Conservation (phyloP, 2,113 vertebrate genomes). For the Mormoops blainvillei region DNA sequence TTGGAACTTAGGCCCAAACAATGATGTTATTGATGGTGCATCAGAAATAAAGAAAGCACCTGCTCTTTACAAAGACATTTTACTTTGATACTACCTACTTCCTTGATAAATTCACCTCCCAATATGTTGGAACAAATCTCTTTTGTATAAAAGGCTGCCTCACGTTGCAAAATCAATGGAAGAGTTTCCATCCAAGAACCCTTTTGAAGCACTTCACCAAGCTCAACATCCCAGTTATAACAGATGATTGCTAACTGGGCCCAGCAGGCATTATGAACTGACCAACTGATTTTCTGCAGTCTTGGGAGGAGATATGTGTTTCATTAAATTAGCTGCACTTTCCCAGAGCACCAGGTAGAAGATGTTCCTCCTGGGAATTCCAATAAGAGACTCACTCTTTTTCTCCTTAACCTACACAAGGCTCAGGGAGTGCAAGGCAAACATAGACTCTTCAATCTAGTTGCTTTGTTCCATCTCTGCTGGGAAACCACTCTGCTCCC, state of each 20-base stretch:
- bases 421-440: not conserved
- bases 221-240: not conserved
- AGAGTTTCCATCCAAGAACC: not conserved
- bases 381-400: not conserved
- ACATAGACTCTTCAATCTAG: not conserved
- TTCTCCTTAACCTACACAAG: not conserved
- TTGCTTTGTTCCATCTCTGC: not conserved
- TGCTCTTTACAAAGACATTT: conserved; percentile 54
- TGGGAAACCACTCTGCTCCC: not conserved
- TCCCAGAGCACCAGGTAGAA: not conserved
- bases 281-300: not conserved
- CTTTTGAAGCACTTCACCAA: not conserved
- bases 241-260: not conserved
- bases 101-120: conserved; percentile 36
- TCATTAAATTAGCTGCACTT: not conserved
- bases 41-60: conserved; percentile 56
- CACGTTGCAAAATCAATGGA: not conserved
- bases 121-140: not conserved
- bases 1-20: conserved; percentile 49
- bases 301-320: not conserved
- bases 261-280: not conserved
- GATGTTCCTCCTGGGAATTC: not conserved
- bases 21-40: conserved; percentile 46
- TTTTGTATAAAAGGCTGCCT: not conserved
- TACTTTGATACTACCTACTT: conserved; percentile 33